Conservation (phyloP, 1,140 invertebrate genomes). For the Uloborus diversus region DNA sequence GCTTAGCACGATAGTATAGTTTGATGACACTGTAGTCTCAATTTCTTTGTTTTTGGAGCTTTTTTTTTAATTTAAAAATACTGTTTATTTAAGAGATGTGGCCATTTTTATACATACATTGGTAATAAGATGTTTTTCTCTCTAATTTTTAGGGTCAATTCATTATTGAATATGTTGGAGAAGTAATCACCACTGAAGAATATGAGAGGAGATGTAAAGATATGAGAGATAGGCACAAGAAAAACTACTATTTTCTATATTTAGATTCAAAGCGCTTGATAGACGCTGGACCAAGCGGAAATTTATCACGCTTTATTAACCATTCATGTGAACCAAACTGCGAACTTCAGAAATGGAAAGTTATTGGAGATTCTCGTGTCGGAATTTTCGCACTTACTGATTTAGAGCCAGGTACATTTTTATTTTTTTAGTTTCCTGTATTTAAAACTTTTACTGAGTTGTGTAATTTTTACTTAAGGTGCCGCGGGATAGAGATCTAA, state of each 20-base stretch:
- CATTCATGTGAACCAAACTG: conserved; percentile 96
- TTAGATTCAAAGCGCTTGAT: conserved; percentile 89
- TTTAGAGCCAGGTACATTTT: conserved; percentile 67
- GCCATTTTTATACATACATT: too few relatives aligned
- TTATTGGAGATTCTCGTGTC: conserved; percentile 88
- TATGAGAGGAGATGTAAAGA: conserved; percentile 79
- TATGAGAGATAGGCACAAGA: conserved; percentile 83
- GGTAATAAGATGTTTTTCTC: too few relatives aligned
- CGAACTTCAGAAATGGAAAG: conserved; percentile 93
- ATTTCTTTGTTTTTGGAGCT: conserved; percentile 79
- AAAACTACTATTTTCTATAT: conserved; percentile 94
- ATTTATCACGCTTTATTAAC: conserved; percentile 80
- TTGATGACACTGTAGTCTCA: conserved; percentile 73
- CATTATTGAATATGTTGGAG: conserved; percentile 96
- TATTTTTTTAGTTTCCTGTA: too few relatives aligned
- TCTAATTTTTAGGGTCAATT: conserved; percentile 78
- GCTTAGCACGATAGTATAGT: too few relatives aligned
- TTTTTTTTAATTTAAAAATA: conserved; percentile 81
- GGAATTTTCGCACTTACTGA: conserved; percentile 84
- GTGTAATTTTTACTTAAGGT: too few relatives aligned
- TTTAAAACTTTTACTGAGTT: too few relatives aligned
- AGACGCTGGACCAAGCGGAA: conserved; percentile 94
- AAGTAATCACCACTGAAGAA: conserved; percentile 91
- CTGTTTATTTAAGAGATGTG: too few relatives aligned
- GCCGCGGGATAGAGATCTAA: too few relatives aligned